These are phyloP conservation scores for Epizoanthus illoricatus DNA, from an alignment of 92 coral and sea anemone species.

Conservation along the genomic window DNA sequence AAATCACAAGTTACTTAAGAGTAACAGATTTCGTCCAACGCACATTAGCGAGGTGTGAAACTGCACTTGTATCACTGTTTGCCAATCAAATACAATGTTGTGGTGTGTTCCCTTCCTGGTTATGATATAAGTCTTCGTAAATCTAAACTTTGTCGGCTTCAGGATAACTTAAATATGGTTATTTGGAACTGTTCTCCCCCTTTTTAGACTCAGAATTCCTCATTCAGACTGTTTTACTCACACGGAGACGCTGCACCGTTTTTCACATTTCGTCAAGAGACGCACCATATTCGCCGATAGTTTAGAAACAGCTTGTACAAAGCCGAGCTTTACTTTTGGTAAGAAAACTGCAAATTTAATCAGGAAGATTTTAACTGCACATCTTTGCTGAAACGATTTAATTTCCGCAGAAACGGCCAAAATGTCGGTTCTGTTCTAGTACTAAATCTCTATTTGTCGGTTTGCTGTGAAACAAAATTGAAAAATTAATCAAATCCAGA, in stretches of 20 bases:
- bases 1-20: background rate
- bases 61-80: background rate
- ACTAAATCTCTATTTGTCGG: background rate
- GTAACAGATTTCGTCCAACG: background rate
- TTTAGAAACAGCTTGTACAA: background rate
- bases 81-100: too few species aligned
- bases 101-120: background rate
- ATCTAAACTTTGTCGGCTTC: background rate
- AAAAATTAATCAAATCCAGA: background rate
- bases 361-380: background rate
- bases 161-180: background rate
- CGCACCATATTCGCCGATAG: background rate
- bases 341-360: background rate
- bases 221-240: background rate
- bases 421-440: background rate
- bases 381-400: background rate
- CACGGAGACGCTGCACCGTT: background rate
- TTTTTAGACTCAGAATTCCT: background rate
- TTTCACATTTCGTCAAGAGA: background rate
- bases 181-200: too few species aligned
- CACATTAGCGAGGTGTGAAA: background rate
- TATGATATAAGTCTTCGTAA: background rate
- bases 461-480: background rate
- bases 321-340: background rate
- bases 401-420: background rate